Evolutionary conservation across 2,888 invertebrate genomes (phyloP), one percentile per base, ranked within the genome.

Genomic region (Noctua janthina): DNA sequence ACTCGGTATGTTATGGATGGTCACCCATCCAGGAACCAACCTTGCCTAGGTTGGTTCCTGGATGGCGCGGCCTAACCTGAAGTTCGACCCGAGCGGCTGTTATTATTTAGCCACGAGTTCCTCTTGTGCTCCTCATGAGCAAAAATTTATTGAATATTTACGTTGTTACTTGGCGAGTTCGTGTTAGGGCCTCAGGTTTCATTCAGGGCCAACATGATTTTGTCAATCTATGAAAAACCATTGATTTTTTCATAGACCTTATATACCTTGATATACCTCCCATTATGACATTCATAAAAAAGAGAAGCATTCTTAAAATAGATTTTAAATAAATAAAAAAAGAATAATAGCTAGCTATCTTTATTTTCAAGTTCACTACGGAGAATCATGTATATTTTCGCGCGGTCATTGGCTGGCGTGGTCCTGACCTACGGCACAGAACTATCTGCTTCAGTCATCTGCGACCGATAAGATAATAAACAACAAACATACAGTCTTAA

Each of bases 361-460:
- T 4, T 2, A 46, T 15, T 83, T 79, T 79, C 67, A 83, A 83
- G 79, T 72, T 79, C 74, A 83, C 29, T 11, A n/a, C 10, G 35
- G 43, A 71, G 66, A 71, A 39, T 69, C 17, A 29, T 56, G 15
- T 49, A 10, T 66, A 13, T 70, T 70, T 70, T 17, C 5, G 6
- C 35, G 51, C 64, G 70, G 70, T 72, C 79, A 69, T 84, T 84
- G 7, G 51, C 72, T 39, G 46, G 46, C 46, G 46, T 46, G 46
- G 11, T 49, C 83, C 29, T 70, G 84, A 83, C 80, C 84, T 84
- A 75, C 43, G 73, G 11, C 29, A 79, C 49, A 39, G 8, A 39
- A 54, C 17, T 84, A 76, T 84, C 35, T 79, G 46, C 62, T 51
- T 7, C 29, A n/a, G 35, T 46, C 83, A 83, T 83, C 79, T 69